Evolutionary conservation across 2,113 vertebrate genomes (phyloP).

Genomic region (Sinocyclocheilus grahami): DNA sequence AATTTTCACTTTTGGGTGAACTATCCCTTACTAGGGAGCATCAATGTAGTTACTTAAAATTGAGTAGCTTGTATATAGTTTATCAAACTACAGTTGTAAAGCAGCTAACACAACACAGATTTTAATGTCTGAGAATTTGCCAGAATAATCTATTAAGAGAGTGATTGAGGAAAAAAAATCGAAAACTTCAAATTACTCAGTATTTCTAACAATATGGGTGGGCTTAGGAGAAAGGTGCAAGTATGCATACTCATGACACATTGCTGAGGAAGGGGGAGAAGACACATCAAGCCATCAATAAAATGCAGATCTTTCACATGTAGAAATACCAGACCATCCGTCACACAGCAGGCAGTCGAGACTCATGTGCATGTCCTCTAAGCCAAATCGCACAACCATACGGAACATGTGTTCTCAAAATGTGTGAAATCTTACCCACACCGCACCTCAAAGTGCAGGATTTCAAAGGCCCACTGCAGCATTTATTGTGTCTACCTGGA

Average conservation of each 20-base stretch:
- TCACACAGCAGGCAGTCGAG: slow-evolving; percentile 71
- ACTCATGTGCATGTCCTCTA: slow-evolving; percentile 44
- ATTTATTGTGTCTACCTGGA: slow-evolving; percentile 36
- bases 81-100: background rate
- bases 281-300: slow-evolving; percentile 61
- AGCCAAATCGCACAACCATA: slow-evolving; percentile 56
- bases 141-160: background rate
- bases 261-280: slow-evolving; percentile 35
- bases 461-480: slow-evolving; percentile 52
- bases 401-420: slow-evolving; percentile 69
- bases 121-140: background rate
- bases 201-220: slow-evolving; percentile 55
- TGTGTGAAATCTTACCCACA: slow-evolving; percentile 63
- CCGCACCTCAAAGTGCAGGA: slow-evolving; percentile 50
- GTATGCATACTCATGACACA: slow-evolving; percentile 56
- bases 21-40: background rate
- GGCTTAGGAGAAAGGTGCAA: slow-evolving; percentile 48
- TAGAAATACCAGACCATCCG: slow-evolving; percentile 70
- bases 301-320: slow-evolving; percentile 63
- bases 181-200: background rate
- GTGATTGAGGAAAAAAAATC: background rate
- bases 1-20: too few relatives aligned
- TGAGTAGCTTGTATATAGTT: background rate
- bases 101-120: background rate
- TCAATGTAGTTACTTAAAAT: background rate